A percentile compares a stretch with the other conserved stretches of the same genome.
These are phyloP conservation scores for Tachina fera DNA, from an alignment of 2,888 invertebrate genomes.

Conservation along the genomic window DNA sequence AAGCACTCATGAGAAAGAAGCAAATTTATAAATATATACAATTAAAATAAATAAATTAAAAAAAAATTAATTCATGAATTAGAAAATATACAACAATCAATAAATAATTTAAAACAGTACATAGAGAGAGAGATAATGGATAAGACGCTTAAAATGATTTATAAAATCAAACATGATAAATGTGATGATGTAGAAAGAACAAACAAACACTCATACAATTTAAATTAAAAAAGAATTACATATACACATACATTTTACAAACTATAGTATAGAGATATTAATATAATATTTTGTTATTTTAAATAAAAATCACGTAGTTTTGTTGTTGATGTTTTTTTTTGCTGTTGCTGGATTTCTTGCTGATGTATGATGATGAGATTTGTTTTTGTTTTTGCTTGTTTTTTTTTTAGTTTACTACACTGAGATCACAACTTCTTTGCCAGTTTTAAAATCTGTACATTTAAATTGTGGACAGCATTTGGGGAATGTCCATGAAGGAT, in stretches of 20 bases:
- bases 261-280: conserved; percentile 61
- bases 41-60: conserved; percentile 32
- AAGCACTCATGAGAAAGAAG: conserved; percentile 48
- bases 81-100: conserved; percentile 47
- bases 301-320: conserved; percentile 63
- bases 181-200: conserved; percentile 38
- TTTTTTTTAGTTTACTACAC: conserved; percentile 73
- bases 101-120: conserved; percentile 65
- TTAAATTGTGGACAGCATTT: conserved; percentile 82
- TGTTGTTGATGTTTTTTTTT: conserved; percentile 24
- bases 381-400: conserved; percentile 58
- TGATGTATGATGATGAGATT: conserved; percentile 70
- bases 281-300: conserved; percentile 71
- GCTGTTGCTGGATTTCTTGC: conserved; percentile 33
- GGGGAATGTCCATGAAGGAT: conserved; percentile 81
- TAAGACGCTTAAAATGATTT: conserved; percentile 13
- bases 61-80: conserved; percentile 31
- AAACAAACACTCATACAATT: conserved; percentile 50
- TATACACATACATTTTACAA: conserved; percentile 10
- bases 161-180: conserved; percentile 48
- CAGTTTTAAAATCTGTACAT: conserved; percentile 81
- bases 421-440: conserved; percentile 80
- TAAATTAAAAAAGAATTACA: conserved; percentile 15
- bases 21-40: conserved; percentile 45
- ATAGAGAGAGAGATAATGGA: conserved; percentile 23